Percentiles rank a stretch among this genome's conserved stretches.
Evolutionary conservation across 1,140 invertebrate species (phyloP).

Genomic region (Tachypleus tridentatus): DNA sequence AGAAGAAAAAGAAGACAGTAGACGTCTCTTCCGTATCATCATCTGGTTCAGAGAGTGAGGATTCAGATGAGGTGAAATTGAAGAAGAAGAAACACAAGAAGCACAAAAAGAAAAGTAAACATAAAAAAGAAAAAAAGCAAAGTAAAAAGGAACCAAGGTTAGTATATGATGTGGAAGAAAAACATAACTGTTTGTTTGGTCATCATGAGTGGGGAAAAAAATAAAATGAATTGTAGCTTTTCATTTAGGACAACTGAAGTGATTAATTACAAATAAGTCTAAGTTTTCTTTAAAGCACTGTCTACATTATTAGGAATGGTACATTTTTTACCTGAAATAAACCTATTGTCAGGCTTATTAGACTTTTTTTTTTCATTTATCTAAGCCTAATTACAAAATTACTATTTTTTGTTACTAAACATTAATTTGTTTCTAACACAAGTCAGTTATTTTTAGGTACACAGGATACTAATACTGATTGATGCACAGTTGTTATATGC

Average conservation of each 20-base stretch:
- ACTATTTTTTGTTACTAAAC: too few relatives aligned
- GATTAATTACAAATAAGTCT: neutral
- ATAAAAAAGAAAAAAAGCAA: constrained; percentile 26
- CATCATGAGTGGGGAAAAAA: neutral
- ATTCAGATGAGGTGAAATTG: constrained; percentile 26
- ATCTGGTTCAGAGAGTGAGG: constrained; percentile 37
- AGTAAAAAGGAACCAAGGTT: constrained; percentile 13
- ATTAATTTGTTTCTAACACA: too few relatives aligned
- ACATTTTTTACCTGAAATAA: too few relatives aligned
- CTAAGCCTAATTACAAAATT: too few relatives aligned
- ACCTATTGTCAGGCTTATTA: too few relatives aligned
- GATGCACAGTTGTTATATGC: too few relatives aligned
- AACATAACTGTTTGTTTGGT: too few relatives aligned
- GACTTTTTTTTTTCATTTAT: too few relatives aligned
- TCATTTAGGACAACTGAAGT: neutral
- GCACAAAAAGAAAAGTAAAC: constrained; percentile 30
- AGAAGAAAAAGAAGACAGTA: constrained; percentile 15
- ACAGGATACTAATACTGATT: too few relatives aligned
- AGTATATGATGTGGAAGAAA: too few relatives aligned
- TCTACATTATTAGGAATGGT: too few relatives aligned
- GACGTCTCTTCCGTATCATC: constrained; percentile 7
- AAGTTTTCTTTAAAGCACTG: neutral
- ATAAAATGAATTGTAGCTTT: neutral
- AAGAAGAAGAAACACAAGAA: constrained; percentile 34
- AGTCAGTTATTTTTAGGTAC: too few relatives aligned